phyloP scores from a whole-genome alignment of 1,140 invertebrate genomes.

The Macrosteles quadrilineatus region DNA sequence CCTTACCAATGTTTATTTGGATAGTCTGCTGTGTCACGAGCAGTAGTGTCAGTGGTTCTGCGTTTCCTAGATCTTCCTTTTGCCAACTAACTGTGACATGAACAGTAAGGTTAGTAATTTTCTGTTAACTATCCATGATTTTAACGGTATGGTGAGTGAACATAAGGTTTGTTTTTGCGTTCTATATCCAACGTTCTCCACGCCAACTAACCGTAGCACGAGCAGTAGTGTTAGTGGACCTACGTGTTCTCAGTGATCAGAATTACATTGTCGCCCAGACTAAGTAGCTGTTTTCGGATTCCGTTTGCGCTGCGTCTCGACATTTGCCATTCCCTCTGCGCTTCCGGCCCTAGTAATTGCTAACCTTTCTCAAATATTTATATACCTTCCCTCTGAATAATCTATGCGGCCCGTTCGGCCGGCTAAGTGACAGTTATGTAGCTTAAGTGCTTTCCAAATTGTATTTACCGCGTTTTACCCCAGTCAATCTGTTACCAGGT shows the following conservation, averaged over 20 bases:
- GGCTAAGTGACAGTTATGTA: constrained; percentile 17
- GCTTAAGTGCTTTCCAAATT: constrained; percentile 23
- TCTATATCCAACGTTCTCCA: no score
- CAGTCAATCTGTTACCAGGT: not conserved
- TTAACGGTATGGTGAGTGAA: no score
- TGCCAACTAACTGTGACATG: no score
- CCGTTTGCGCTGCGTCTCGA: not conserved
- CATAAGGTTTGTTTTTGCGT: no score
- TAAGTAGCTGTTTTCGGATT: constrained; percentile 19
- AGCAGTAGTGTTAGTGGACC: no score
- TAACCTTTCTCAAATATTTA: constrained; percentile 27
- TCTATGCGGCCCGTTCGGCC: not conserved
- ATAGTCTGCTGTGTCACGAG: no score
- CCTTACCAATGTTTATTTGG: no score
- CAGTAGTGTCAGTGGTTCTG: no score
- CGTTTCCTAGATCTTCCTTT: no score
- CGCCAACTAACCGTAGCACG: no score
- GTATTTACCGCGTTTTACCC: constrained; percentile 19
- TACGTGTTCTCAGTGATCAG: not conserved
- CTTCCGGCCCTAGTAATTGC: constrained; percentile 12
- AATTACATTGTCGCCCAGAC: constrained; percentile 19
- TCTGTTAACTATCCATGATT: no score
- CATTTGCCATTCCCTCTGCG: constrained; percentile 26
- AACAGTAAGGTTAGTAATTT: no score
- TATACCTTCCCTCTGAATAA: constrained; percentile 8